Evolutionary conservation across 35 echinoderm and acorn worm species (phyloP), one percentile per base, ranked within the genome.

Genomic region (Apostichopus japonicus): DNA sequence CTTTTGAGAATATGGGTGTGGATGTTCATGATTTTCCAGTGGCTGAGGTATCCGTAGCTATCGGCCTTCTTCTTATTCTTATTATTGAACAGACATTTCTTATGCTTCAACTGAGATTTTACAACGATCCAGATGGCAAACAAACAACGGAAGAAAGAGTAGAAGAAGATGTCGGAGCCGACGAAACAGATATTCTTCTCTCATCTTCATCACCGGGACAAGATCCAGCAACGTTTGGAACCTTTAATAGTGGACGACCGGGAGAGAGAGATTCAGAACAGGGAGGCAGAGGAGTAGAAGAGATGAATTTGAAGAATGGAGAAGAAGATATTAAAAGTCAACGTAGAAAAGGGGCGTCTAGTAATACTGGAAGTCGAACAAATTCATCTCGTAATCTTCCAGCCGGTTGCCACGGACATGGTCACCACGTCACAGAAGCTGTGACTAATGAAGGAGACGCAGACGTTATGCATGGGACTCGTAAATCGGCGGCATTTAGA

Each of bases 51-150:
- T 83, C 94, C 24, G 56, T 95, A 10, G 82, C 92, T 15, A 65
- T 95, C 13, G 96, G 96, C 22, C 90, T 97, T 44, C 93, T 97
- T 70, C 14, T 97, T 15, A 88, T 97, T 23, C 72, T 97, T 10
- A 95, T 92, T 22, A 75, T 97, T 59, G 96, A 97, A 55, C 94
- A 97, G 57, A 92, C 86, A 6, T 14, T 83, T 93, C 4, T 78
- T 86, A 23, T 79, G 17, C 76, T 93, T 95, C 77, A 94, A 97
- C 73, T 91, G 72, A 77, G 33, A 54, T 16, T 58, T 23, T 79
- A 55, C 53, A 22, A 72, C 9, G 33, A 44, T 44, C 33, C 33
- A 44, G 33, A 16, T 8, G 15, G 62, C 56, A 61, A 19, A 25
- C 87, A 90, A 90, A 63, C 55, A 8, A 59, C 54, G 54, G 62